Evolutionary conservation across 2,888 invertebrate genomes (phyloP).

Genomic region (Dicranocentrus wangi): DNA sequence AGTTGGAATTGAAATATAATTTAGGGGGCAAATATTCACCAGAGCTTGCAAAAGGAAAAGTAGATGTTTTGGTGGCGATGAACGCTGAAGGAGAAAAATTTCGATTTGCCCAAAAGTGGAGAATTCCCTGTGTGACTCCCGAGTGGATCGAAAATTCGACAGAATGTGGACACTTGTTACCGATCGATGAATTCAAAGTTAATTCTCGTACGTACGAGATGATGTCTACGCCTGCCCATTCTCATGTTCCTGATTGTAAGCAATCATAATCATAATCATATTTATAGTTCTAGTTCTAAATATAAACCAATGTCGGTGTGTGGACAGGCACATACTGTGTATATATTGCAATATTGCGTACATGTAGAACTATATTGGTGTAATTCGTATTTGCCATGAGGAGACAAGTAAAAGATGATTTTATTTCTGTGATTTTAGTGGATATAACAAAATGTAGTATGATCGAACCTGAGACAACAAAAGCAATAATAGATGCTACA

Average conservation of each 20-base stretch:
- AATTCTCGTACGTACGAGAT: conserved; percentile 73
- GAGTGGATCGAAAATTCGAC: conserved; percentile 89
- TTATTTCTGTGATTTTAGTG: too few species aligned
- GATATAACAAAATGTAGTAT: conserved; percentile 35
- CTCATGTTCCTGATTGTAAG: conserved; percentile 39
- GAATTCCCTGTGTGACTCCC: conserved; percentile 82
- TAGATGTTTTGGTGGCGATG: conserved; percentile 78
- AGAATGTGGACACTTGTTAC: conserved; percentile 81
- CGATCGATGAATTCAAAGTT: conserved; percentile 79
- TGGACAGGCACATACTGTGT: too few species aligned
- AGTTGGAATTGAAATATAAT: conserved; percentile 1
- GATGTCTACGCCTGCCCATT: conserved; percentile 61
- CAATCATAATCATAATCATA: background rate
- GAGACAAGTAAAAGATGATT: too few species aligned
- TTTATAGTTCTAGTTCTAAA: background rate
- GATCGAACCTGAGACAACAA: conserved; percentile 4
- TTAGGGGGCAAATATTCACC: conserved; percentile 79
- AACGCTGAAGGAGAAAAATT: conserved; percentile 83
- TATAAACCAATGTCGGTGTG: too few species aligned
- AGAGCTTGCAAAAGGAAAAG: conserved; percentile 77
- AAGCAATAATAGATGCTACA: conserved; percentile 20
- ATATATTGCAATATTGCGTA: too few species aligned
- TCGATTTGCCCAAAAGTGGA: conserved; percentile 78
- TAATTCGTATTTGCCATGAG: too few species aligned
- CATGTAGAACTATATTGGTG: too few species aligned